A percentile compares a stretch with the other conserved stretches of the same genome.
Evolutionary conservation across 1,140 invertebrate species (phyloP).

Genomic region (Rhagoletis pomonella): DNA sequence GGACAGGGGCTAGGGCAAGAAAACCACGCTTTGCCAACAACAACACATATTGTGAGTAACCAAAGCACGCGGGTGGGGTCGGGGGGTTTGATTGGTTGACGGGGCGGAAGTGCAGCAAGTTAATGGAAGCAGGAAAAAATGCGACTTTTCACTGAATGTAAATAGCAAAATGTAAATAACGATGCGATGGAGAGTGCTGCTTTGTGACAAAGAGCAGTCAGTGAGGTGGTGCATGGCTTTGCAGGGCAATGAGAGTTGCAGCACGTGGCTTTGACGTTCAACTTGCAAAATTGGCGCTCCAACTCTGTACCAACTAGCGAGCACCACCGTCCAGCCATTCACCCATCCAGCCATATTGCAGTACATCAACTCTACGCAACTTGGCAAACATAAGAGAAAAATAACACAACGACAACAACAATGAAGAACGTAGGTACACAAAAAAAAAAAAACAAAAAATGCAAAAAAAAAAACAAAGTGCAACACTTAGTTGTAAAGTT

Average conservation of each 20-base stretch:
- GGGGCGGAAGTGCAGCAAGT: neutral
- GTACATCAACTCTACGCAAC: slow-evolving; percentile 1
- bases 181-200: neutral
- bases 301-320: neutral
- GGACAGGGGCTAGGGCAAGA: neutral
- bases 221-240: neutral
- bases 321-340: neutral
- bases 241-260: neutral
- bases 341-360: neutral
- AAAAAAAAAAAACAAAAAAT: neutral
- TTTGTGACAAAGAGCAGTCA: neutral
- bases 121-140: neutral
- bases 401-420: neutral
- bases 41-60: neutral
- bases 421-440: neutral
- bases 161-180: slow-evolving; percentile 46
- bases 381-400: neutral
- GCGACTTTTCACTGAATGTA: slow-evolving; percentile 26
- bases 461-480: neutral
- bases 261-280: slow-evolving; percentile 21
- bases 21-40: neutral
- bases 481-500: slow-evolving; percentile 46
- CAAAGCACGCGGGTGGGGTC: neutral
- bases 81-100: neutral
- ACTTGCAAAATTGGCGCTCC: slow-evolving; percentile 25